Percentiles rank a stretch among this genome's conserved stretches.
Evolutionary conservation across 2,797 vertebrate species (phyloP).

Genomic region (Chloroceryle inda): DNA sequence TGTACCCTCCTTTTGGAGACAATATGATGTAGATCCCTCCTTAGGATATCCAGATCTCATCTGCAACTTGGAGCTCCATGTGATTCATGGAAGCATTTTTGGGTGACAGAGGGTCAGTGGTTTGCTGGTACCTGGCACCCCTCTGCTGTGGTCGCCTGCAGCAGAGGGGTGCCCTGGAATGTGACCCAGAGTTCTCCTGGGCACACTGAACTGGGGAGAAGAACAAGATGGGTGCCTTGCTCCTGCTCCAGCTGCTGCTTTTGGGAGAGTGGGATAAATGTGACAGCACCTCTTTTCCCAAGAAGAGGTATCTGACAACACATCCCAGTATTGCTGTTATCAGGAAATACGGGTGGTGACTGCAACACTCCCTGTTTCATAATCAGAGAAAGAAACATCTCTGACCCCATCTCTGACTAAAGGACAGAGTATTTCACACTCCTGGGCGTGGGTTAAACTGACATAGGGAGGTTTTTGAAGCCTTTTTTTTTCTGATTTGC

Average conservation of each 20-base stretch:
- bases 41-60: not conserved
- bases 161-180: not conserved
- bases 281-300: not conserved
- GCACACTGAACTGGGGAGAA: not conserved
- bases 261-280: accelerated
- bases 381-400: conserved; percentile 3
- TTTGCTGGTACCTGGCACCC: not conserved
- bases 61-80: not conserved
- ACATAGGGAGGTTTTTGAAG: not conserved
- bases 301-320: not conserved
- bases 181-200: not conserved
- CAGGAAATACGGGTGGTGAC: not conserved
- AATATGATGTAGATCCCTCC: not conserved
- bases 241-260: not conserved
- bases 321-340: not conserved
- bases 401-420: not conserved
- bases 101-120: not conserved
- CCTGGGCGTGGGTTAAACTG: not conserved
- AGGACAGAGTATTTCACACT: not conserved
- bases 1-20: not conserved
- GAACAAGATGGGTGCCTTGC: not conserved
- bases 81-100: not conserved
- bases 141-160: accelerated
- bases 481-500: not conserved
- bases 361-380: not conserved